phyloP scores from a whole-genome alignment of 2,797 vertebrate genomes.

The Tolypeutes matacus region DNA sequence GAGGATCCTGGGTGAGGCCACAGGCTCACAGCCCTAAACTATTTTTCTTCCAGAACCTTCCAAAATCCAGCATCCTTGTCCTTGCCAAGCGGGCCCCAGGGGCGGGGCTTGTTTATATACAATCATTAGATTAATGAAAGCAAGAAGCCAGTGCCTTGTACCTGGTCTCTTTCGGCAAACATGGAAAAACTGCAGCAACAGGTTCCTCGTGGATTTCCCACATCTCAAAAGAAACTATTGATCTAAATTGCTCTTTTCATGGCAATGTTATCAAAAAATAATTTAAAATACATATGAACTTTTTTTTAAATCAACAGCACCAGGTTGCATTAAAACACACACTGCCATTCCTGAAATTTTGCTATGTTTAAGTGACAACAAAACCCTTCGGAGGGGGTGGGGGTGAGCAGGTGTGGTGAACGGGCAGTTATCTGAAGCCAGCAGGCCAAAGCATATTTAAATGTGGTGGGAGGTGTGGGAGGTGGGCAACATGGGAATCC shows the following conservation, averaged over 20 bases:
- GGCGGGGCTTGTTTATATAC: too few relatives aligned
- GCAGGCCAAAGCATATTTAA: too few relatives aligned
- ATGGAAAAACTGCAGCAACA: too few relatives aligned
- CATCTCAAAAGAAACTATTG: background rate
- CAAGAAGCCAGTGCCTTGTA: background rate
- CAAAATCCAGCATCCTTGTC: background rate
- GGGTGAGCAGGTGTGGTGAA: background rate
- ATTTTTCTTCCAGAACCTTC: too few relatives aligned
- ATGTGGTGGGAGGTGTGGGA: too few relatives aligned
- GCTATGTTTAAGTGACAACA: background rate
- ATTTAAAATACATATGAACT: background rate
- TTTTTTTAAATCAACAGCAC: background rate
- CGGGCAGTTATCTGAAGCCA: too few relatives aligned
- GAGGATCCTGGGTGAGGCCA: background rate
- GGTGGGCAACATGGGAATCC: too few relatives aligned
- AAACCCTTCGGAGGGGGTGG: fast-evolving
- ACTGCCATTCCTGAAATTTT: fast-evolving
- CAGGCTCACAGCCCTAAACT: too few relatives aligned
- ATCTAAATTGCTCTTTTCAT: too few relatives aligned
- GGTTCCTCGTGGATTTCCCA: background rate
- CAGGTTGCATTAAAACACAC: background rate
- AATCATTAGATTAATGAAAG: background rate
- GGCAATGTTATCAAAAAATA: background rate
- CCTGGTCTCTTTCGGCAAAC: background rate
- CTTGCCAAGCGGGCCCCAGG: background rate